These are phyloP conservation scores for Sycophila sp. DNA, from an alignment of 1,140 invertebrate genomes.

Conservation along the genomic window DNA sequence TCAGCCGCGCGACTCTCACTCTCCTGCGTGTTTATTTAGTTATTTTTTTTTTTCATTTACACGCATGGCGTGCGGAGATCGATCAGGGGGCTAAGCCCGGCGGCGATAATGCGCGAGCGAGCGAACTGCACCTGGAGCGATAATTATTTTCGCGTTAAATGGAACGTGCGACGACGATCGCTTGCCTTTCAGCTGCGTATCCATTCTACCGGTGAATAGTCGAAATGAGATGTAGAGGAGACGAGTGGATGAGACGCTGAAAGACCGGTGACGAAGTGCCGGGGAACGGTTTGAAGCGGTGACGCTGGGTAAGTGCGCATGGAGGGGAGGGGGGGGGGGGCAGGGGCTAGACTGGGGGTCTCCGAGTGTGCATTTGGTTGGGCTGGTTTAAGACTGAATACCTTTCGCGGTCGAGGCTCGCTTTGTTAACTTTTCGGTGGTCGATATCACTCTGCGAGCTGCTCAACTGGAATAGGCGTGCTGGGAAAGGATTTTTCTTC, in stretches of 20 bases:
- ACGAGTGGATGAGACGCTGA: background rate
- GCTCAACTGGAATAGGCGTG: too few relatives aligned
- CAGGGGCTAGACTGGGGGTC: too few relatives aligned
- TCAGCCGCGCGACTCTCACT: background rate
- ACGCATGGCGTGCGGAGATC: background rate
- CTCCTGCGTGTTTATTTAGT: background rate
- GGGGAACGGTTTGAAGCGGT: background rate
- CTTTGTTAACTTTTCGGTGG: too few relatives aligned
- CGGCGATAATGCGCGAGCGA: background rate
- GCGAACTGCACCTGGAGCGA: background rate
- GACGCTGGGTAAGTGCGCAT: background rate
- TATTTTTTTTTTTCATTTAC: background rate
- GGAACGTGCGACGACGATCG: background rate
- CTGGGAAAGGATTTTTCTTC: too few relatives aligned
- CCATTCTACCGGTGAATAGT: background rate
- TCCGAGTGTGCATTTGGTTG: too few relatives aligned
- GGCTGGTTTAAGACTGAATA: too few relatives aligned
- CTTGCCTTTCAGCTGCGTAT: too few relatives aligned
- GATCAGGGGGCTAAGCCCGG: background rate
- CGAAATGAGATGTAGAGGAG: slow-evolving; percentile 14
- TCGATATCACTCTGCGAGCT: too few relatives aligned
- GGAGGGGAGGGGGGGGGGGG: too few relatives aligned
- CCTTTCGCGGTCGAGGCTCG: too few relatives aligned
- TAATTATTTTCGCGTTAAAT: slow-evolving; percentile 21
- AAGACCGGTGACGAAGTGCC: background rate